Percentiles rank a stretch among this genome's conserved stretches.
Conservation (phyloP, 2,888 invertebrate genomes). For the Zaprionus bogoriensis region DNA sequence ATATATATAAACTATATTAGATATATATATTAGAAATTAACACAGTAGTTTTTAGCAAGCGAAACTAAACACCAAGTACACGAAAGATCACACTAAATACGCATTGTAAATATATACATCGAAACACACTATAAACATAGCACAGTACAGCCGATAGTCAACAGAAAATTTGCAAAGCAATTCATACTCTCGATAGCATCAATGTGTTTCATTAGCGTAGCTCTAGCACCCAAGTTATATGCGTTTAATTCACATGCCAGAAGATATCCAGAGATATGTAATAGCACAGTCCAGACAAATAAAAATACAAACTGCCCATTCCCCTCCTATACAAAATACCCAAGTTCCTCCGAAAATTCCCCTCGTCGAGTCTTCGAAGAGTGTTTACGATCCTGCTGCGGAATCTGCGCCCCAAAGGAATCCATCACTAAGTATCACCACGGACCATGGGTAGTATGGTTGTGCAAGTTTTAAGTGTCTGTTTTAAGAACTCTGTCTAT, state of each 20-base stretch:
- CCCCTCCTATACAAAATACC: conserved; percentile 24
- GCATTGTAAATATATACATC: conserved; percentile 76
- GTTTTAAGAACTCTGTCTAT: conserved; percentile 34
- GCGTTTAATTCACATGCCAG: conserved; percentile 33
- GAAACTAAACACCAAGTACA: conserved; percentile 44
- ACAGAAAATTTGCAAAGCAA: neutral
- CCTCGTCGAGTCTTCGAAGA: conserved; percentile 39
- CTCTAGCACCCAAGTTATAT: conserved; percentile 48
- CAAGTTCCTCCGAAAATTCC: conserved; percentile 35
- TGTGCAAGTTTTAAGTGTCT: conserved; percentile 65
- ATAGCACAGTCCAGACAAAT: conserved; percentile 39
- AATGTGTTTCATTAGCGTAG: too few relatives aligned
- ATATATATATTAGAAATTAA: conserved; percentile 62
- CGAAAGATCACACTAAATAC: conserved; percentile 38
- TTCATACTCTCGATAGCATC: too few relatives aligned
- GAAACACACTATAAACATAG: conserved; percentile 14
- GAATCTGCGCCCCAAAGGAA: conserved; percentile 29
- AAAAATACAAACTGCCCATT: conserved; percentile 36
- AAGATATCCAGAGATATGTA: conserved; percentile 4
- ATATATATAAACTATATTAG: conserved; percentile 32
- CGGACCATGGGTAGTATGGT: conserved; percentile 77
- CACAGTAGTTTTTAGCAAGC: conserved; percentile 58
- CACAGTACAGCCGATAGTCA: conserved; percentile 1
- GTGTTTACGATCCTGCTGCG: conserved; percentile 6
- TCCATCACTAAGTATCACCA: conserved; percentile 52